Evolutionary conservation across 2,797 vertebrate genomes (phyloP).

Genomic region (Betta splendens): DNA sequence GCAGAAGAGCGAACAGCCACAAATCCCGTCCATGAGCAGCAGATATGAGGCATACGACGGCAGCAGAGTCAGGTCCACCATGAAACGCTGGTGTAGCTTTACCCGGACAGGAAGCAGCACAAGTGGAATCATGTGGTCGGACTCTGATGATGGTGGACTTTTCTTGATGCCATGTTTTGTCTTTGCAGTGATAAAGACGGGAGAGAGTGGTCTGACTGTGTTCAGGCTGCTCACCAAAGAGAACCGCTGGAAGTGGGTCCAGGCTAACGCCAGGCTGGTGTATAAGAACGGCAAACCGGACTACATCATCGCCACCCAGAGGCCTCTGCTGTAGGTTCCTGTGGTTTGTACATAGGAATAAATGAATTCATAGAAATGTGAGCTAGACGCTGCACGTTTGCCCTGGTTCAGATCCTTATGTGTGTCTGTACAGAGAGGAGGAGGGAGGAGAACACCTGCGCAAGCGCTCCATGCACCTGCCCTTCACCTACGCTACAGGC

Average conservation of each 20-base stretch:
- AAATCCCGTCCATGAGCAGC: slow-evolving; percentile 63
- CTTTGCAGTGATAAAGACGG: slow-evolving; percentile 86
- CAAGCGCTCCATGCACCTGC: slow-evolving; percentile 84
- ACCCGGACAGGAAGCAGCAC: too few relatives aligned
- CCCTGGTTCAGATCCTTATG: too few relatives aligned
- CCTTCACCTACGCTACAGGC: slow-evolving; percentile 84
- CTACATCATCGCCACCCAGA: slow-evolving; percentile 85
- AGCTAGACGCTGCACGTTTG: too few relatives aligned
- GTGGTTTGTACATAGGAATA: too few relatives aligned
- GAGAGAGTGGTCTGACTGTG: slow-evolving; percentile 83
- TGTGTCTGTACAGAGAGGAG: slow-evolving; percentile 77
- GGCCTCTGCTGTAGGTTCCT: slow-evolving; percentile 81
- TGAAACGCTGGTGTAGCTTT: too few relatives aligned
- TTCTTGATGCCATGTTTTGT: slow-evolving; percentile 22
- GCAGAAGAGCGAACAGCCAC: slow-evolving; percentile 48
- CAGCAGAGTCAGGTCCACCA: too few relatives aligned
- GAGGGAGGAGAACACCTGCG: slow-evolving; percentile 85
- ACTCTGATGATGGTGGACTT: too few relatives aligned
- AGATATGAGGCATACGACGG: slow-evolving; percentile 56
- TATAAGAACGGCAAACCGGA: slow-evolving; percentile 84
- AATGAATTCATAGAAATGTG: background rate
- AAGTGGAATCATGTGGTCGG: too few relatives aligned
- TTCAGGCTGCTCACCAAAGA: slow-evolving; percentile 88
- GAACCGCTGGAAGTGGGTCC: slow-evolving; percentile 86
- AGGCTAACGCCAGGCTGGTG: slow-evolving; percentile 83